Conservation (phyloP, 2,113 vertebrate species). For the Pagrus major region DNA sequence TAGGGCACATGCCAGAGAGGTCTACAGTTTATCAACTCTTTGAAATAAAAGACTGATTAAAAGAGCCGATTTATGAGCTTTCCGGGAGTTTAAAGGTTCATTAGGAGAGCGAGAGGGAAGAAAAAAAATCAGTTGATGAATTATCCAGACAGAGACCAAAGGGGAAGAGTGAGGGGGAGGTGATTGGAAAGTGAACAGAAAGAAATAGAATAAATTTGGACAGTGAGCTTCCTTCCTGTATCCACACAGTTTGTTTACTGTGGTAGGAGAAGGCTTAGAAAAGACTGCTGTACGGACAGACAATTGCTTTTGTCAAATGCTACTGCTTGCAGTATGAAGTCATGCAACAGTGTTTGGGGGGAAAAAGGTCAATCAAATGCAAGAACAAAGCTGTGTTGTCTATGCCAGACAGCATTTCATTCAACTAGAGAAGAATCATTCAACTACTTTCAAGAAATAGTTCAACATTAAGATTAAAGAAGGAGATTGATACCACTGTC, state of each 20-base stretch:
- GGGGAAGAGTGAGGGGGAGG: neutral
- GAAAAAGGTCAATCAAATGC: slow-evolving; percentile 30
- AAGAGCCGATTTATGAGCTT: slow-evolving; percentile 73
- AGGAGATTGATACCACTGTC: neutral
- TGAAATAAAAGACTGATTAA: slow-evolving; percentile 73
- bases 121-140: slow-evolving; percentile 61
- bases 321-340: slow-evolving; percentile 12
- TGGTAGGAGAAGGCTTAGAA: neutral
- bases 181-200: slow-evolving; percentile 14
- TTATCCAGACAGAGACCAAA: slow-evolving; percentile 23
- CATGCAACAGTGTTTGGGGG: neutral
- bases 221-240: neutral
- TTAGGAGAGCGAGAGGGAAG: slow-evolving; percentile 64
- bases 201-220: slow-evolving; percentile 23
- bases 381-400: slow-evolving; percentile 40
- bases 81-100: slow-evolving; percentile 64
- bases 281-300: slow-evolving; percentile 10
- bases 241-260: slow-evolving; percentile 20
- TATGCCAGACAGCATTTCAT: neutral
- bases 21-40: slow-evolving; percentile 56
- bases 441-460: neutral
- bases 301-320: slow-evolving; percentile 40
- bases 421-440: too few species aligned
- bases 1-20: slow-evolving; percentile 56
- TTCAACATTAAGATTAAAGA: slow-evolving; percentile 3